Evolutionary conservation across 2,113 vertebrate genomes (phyloP).

Genomic region (Ammodytes dubius): DNA sequence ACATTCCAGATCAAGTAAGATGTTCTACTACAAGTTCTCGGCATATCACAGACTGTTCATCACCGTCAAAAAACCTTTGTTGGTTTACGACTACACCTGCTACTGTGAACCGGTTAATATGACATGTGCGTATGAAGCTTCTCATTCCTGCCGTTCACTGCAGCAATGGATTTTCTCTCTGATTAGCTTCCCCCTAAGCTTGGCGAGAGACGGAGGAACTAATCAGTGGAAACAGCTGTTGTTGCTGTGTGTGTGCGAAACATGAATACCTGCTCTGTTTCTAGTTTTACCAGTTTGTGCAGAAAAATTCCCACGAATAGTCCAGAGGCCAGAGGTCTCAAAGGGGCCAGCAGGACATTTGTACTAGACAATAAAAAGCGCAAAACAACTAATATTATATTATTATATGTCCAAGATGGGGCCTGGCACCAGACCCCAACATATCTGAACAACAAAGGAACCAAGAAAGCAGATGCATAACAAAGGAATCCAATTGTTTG

Average conservation of each 20-base stretch:
- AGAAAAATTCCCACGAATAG: conserved; percentile 11
- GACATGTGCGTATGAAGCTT: conserved; percentile 7
- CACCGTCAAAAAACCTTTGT: neutral
- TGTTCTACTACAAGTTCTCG: neutral
- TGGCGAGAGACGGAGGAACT: conserved; percentile 58
- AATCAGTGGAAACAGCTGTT: conserved; percentile 75
- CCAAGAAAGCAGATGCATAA: neutral
- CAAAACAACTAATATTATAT: neutral
- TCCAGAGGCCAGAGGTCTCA: conserved; percentile 13
- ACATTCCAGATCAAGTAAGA: neutral
- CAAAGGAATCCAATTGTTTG: neutral
- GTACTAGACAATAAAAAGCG: neutral
- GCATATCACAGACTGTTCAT: conserved; percentile 21
- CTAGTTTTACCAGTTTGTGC: conserved; percentile 8
- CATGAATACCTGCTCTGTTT: conserved; percentile 67
- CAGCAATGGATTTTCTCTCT: conserved; percentile 45
- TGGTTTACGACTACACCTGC: neutral
- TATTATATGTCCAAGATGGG: neutral
- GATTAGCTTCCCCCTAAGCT: conserved; percentile 44
- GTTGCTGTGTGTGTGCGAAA: conserved; percentile 17
- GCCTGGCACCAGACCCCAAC: neutral
- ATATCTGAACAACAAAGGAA: neutral
- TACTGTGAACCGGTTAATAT: neutral
- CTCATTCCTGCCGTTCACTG: neutral
- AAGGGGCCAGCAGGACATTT: neutral